These are phyloP conservation scores for Lordiphosa collinella DNA, from an alignment of 1,140 invertebrate species.

Conservation along the genomic window DNA sequence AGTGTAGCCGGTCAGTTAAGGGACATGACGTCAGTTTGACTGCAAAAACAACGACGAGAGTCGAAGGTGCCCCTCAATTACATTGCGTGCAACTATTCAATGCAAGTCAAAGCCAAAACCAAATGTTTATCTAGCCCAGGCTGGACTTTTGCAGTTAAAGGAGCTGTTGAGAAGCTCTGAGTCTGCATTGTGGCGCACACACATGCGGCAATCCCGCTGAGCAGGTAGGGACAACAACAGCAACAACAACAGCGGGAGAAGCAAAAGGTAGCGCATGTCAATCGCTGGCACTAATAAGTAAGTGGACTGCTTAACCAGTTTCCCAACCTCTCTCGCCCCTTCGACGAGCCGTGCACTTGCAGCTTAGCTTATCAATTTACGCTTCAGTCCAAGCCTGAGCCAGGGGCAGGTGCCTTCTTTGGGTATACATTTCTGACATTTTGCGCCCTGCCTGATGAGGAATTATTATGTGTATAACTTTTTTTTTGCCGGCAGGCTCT, in stretches of 20 bases:
- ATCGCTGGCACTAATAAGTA: constrained; percentile 61
- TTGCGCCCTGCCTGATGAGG: constrained; percentile 30
- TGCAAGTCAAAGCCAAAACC: constrained; percentile 23
- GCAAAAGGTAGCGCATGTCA: constrained; percentile 52
- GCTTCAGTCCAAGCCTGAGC: constrained; percentile 32
- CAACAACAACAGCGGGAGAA: background rate
- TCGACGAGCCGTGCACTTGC: constrained; percentile 16
- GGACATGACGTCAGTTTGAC: constrained; percentile 30
- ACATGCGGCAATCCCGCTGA: constrained; percentile 38
- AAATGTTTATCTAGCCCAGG: constrained; percentile 51
- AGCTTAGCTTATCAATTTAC: constrained; percentile 77
- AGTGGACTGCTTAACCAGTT: constrained; percentile 46
- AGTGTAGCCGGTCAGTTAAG: background rate
- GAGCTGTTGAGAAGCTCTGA: background rate
- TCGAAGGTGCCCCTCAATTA: constrained; percentile 39
- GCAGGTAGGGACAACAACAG: constrained; percentile 9
- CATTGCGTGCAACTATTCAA: constrained; percentile 65
- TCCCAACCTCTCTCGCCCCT: constrained; percentile 1
- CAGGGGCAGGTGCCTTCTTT: constrained; percentile 29
- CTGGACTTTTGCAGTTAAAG: constrained; percentile 4
- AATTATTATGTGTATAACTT: constrained; percentile 56
- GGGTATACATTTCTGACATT: constrained; percentile 10
- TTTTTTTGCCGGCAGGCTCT: constrained; percentile 36
- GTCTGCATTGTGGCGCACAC: constrained; percentile 18
- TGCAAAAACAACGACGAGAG: constrained; percentile 14